phyloP scores from a whole-genome alignment of 2,888 invertebrate species.

The Caenorhabditis plicata region DNA sequence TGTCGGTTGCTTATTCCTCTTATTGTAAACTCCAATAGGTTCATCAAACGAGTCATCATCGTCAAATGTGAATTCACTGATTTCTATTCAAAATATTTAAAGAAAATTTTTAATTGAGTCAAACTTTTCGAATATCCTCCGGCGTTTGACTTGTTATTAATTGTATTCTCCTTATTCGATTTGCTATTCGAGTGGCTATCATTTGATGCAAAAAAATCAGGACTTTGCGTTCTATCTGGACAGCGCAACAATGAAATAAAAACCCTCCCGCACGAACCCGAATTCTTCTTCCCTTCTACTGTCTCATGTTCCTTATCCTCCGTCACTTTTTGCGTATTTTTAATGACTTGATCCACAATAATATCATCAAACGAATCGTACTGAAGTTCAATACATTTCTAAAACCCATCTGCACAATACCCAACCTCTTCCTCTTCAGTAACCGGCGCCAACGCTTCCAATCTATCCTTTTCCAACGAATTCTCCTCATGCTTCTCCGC shows the following conservation, averaged over 20 bases:
- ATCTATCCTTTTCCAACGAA: conserved; percentile 1
- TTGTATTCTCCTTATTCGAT: neutral
- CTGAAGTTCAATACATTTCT: neutral
- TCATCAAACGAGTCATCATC: conserved; percentile 20
- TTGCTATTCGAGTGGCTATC: neutral
- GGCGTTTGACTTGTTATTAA: neutral
- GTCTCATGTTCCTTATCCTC: neutral
- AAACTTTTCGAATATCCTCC: conserved; percentile 1
- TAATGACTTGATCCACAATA: neutral
- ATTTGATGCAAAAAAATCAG: conserved; percentile 1
- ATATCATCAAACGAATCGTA: conserved; percentile 5
- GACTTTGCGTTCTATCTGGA: neutral
- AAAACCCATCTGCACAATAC: neutral
- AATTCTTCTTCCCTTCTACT: neutral
- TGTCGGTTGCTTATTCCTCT: no score
- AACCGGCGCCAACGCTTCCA: conserved; percentile 4
- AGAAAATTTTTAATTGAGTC: neutral
- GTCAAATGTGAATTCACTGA: conserved; percentile 14
- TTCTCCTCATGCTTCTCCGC: neutral
- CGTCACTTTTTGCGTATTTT: neutral
- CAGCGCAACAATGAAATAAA: no score
- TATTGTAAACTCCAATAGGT: neutral
- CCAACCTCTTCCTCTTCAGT: conserved; percentile 1
- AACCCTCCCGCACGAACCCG: neutral
- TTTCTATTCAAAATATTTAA: conserved; percentile 3